Percentiles rank a stretch among this genome's conserved stretches.
Conservation (phyloP, 2,797 vertebrate species). For the Malacoctenus gilli region DNA sequence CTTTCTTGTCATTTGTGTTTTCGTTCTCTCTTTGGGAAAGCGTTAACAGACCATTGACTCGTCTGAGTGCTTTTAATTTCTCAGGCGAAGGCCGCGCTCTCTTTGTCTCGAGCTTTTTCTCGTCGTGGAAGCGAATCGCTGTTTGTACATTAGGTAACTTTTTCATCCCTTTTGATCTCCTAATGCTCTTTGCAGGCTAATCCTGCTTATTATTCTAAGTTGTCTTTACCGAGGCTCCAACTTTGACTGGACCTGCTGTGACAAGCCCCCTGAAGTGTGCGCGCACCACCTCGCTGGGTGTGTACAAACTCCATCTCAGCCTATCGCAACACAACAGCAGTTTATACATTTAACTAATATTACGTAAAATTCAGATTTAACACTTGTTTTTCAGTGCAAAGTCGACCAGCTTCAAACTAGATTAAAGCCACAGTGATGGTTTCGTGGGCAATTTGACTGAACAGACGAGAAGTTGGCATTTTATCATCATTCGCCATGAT, state of each 20-base stretch:
- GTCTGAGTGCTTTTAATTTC: slow-evolving; percentile 35
- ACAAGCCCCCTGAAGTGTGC: slow-evolving; percentile 56
- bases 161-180: slow-evolving; percentile 40
- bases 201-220: slow-evolving; percentile 58
- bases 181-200: slow-evolving; percentile 39
- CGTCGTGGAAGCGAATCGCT: slow-evolving; percentile 38
- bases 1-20: slow-evolving; percentile 15
- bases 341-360: too few species aligned
- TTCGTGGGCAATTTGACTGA: too few species aligned
- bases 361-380: too few species aligned
- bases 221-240: slow-evolving; percentile 43
- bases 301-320: neutral
- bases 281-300: slow-evolving; percentile 11
- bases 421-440: too few species aligned
- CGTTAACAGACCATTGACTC: slow-evolving; percentile 41
- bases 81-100: slow-evolving; percentile 20
- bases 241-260: slow-evolving; percentile 51
- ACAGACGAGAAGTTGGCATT: too few species aligned
- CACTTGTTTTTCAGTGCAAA: too few species aligned
- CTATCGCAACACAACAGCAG: too few species aligned
- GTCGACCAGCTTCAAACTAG: too few species aligned
- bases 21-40: slow-evolving; percentile 32
- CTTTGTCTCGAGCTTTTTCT: slow-evolving; percentile 13
- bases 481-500: too few species aligned
- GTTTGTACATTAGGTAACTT: slow-evolving; percentile 14